Conservation (phyloP, 2,888 invertebrate species). For the Ochropacha duplaris region DNA sequence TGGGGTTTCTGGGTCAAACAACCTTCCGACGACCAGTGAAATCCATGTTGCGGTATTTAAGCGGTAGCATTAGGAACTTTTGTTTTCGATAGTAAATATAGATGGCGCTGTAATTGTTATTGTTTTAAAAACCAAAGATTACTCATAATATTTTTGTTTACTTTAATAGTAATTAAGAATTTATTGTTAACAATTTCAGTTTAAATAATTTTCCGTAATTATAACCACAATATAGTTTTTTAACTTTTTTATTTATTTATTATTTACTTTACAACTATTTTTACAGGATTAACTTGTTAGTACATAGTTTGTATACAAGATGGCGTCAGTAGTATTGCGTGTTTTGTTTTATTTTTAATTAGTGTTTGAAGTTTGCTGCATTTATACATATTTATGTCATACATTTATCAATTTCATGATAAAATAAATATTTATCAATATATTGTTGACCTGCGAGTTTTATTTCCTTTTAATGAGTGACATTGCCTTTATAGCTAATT, state of each 20-base stretch:
- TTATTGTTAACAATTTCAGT: background rate
- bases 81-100: background rate
- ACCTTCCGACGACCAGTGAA: constrained; percentile 83
- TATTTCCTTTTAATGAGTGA: background rate
- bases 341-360: background rate
- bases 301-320: constrained; percentile 9
- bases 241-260: no score
- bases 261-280: no score
- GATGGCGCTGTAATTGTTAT: background rate
- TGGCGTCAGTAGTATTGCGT: constrained; percentile 15
- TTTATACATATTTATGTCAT: background rate
- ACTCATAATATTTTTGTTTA: background rate
- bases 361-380: background rate
- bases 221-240: background rate
- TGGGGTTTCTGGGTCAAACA: constrained; percentile 90
- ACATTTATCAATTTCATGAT: background rate
- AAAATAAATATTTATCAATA: background rate
- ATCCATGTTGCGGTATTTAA: no score
- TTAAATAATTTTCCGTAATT: background rate
- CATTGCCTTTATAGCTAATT: no score
- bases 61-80: background rate
- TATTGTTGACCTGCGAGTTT: background rate
- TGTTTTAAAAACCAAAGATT: background rate
- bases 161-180: background rate
- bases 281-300: no score